These are phyloP conservation scores for Vombatus ursinus DNA, from an alignment of 2,113 vertebrate species.

Conservation along the genomic window DNA sequence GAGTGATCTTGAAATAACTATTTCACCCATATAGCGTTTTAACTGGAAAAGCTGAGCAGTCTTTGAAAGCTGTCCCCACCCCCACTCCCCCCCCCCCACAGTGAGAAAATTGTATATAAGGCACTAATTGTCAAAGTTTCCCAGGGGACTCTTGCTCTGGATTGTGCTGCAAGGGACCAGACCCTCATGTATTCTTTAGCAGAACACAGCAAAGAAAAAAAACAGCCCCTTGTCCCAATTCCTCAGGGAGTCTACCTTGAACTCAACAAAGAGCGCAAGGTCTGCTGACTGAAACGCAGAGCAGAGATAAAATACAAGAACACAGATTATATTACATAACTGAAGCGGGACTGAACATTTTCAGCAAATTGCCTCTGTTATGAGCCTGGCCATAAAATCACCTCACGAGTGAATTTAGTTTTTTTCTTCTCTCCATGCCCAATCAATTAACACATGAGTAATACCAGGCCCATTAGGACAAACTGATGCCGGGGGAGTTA, in stretches of 20 bases:
- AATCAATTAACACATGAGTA: slow-evolving; percentile 93
- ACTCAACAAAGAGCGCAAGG: neutral
- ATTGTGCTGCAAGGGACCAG: rapidly evolving
- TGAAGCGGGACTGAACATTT: slow-evolving; percentile 68
- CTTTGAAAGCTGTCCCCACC: slow-evolving; percentile 57
- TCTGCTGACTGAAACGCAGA: neutral
- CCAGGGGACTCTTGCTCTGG: neutral
- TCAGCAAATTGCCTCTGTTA: slow-evolving; percentile 81
- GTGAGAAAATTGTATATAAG: slow-evolving; percentile 41
- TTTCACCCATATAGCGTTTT: slow-evolving; percentile 54
- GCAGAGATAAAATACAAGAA: slow-evolving; percentile 53
- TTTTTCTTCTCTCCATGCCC: slow-evolving; percentile 83
- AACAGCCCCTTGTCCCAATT: rapidly evolving
- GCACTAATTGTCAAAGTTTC: neutral
- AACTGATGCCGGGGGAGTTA: slow-evolving; percentile 87
- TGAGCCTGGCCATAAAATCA: slow-evolving; percentile 82
- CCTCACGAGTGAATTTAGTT: slow-evolving; percentile 78
- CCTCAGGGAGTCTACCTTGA: slow-evolving; percentile 55
- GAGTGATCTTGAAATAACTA: slow-evolving; percentile 71
- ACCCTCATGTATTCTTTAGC: neutral
- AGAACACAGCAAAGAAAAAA: neutral
- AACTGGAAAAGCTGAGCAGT: slow-evolving; percentile 58
- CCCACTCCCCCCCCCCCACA: slow-evolving; percentile 13
- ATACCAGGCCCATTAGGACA: slow-evolving; percentile 91
- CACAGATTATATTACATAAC: slow-evolving; percentile 61